These are phyloP conservation scores for Melinopterus prodromus DNA, from an alignment of 2,888 invertebrate genomes.

Conservation along the genomic window DNA sequence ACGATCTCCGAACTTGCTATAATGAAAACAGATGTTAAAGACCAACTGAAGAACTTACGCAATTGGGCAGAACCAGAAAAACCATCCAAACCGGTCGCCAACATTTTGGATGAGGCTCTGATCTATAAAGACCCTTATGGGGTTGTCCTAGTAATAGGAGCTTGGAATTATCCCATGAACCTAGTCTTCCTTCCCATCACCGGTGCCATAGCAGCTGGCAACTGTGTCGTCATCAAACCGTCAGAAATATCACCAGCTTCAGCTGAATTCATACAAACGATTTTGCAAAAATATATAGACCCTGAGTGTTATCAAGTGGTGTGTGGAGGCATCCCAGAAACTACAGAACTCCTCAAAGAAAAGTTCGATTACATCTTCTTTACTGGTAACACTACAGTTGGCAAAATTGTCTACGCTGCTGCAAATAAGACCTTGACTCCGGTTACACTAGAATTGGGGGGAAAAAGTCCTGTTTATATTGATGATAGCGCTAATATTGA, in stretches of 20 bases:
- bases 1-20: conserved; percentile 81
- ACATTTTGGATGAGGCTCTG: conserved; percentile 36
- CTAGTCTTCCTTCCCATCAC: conserved; percentile 80
- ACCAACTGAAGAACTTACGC: conserved; percentile 74
- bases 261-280: conserved; percentile 75
- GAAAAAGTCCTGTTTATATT: conserved; percentile 88
- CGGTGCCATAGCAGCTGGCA: conserved; percentile 93
- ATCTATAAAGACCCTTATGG: conserved; percentile 89
- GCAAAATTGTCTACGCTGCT: conserved; percentile 86
- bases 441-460: conserved; percentile 88
- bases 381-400: conserved; percentile 88
- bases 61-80: conserved; percentile 69
- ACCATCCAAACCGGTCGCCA: conserved; percentile 31
- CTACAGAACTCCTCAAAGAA: conserved; percentile 68
- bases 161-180: conserved; percentile 98
- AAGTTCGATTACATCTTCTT: conserved; percentile 97
- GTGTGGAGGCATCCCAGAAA: conserved; percentile 42
- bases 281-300: conserved; percentile 89
- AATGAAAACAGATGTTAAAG: conserved; percentile 78
- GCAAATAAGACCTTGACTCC: conserved; percentile 93
- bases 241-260: conserved; percentile 85
- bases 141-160: conserved; percentile 86
- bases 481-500: conserved; percentile 89
- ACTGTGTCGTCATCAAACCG: conserved; percentile 92
- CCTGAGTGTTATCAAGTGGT: conserved; percentile 86